Evolutionary conservation across 2,113 vertebrate genomes (phyloP), one percentile per base, ranked within the genome.

Genomic region (Columbina picui): DNA sequence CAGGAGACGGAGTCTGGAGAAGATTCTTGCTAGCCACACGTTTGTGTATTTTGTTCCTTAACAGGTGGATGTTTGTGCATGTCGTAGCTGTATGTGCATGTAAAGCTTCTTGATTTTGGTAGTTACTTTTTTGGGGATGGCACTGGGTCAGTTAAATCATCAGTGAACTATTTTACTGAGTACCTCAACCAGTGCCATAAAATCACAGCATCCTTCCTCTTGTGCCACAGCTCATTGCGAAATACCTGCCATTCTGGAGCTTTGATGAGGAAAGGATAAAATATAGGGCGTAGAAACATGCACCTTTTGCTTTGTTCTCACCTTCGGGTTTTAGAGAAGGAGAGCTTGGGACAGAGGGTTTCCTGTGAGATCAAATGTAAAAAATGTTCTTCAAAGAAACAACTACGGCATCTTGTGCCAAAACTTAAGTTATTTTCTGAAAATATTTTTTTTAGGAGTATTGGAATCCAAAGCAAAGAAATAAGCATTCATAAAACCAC

Each of bases 21-120:
- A 78, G 84, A 65, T 63, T 69, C 89, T 94, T 63, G 90, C 95
- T 91, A 45, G 87, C 96, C 84, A 86, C 91, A 39, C 9, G 1
- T 93, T 49, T 69, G 93, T 96, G 86, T 84, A 74, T 63, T 69
- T 84, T 81, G 68, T 91, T 88, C 79, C 91, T 83, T 67, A 60
- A 69, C 50, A 92, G 93, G 91, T 87, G 96, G 80, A 63, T 94
- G 61, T 74, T 91, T 61, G 93, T 98, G 97, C 97, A 98, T 95
- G 96, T 96, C 69, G 19, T 96, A 95, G 90, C 91, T 95, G 69
- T 96, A 32, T 73, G 94, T 96, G 97, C 98, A 97, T 96, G 97
- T 96, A 76, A 92, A 95, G 94, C 96, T 96, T 90, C 94, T 97
- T 86, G 83, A 45, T 76, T 76, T 76, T 63, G 47, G 70, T 96